Base-by-base conservation (phyloP, 2,888 invertebrate genomes). In the Tupiocoris notatus region DNA sequence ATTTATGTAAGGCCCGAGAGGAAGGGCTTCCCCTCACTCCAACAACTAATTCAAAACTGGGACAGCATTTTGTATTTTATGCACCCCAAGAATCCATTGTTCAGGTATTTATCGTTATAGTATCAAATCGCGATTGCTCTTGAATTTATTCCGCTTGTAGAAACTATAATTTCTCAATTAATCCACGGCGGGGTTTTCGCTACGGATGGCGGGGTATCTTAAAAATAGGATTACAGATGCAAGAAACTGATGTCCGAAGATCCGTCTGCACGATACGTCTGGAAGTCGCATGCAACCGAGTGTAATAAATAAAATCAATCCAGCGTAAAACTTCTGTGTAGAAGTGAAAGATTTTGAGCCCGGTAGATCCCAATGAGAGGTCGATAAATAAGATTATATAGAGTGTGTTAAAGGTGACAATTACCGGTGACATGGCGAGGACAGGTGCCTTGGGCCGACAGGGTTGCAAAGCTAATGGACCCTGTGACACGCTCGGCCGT, bases 331-430 rank as follows among this genome's bases (percentile, higher is more conserved):
- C n/a, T n/a, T n/a, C n/a, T n/a, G n/a, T n/a, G 57, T 59, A 21
- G 20, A 39, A 39, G 39, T 39, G 3, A 12, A 39, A 39, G 39
- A 39, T 39, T 39, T 12, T 3, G 39, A n/a, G 9, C 12, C n/a
- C 16, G 22, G 16, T 21, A 21, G 22, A 67, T n/a, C 1, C 57
- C 21, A 21, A 6, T 17, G 22, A 18, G 18, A 9, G 61, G 59
- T 70, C 58, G 58, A 74, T 74, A 74, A 74, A 74, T 74, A 74
- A 64, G 58, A 57, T 63, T 74, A 74, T 73, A 74, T 74, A 74
- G 64, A 74, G 74, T 74, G 74, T 64, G 74, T 57, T 57, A 62
- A 57, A 74, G 74, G 74, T 74, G 74, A 74, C 74, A 74, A 74
- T 74, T 74, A 74, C 63, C 54, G 63, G 21, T 74, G 74, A 74